Evolutionary conservation across 2,797 vertebrate species (phyloP), one percentile per base, ranked within the genome.

Genomic region (Jordanella pulchra): DNA sequence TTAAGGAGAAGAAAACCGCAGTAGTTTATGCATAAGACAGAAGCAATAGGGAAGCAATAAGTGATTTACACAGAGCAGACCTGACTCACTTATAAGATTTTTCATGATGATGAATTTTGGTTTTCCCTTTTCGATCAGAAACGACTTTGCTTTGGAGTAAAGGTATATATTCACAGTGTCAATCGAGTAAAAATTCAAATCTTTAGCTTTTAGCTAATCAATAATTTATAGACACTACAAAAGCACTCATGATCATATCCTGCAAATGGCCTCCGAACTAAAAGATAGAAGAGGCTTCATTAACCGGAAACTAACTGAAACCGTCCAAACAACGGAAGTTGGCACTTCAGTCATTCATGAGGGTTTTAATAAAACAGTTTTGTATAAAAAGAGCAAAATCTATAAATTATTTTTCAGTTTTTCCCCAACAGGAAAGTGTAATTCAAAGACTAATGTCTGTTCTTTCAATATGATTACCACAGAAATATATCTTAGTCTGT

Each of bases 221-320:
- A 63, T 63, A 42, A 63, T 65, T 47, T 50, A 48, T 66, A 6
- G 18, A n/a, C 21, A 30, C 45, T 14, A 65, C 27, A 30, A 53
- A n/a, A 1, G 17, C 32, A 28, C 27, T 48, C 39, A 27, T 55
- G 30, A 15, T 67, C n/a, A 27, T 2, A 21, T 55, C 35, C 15
- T 42, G 14, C 25, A 28, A 44, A 55, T 54, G 51, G 30, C 23
- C 35, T 14, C 51, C 73, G n/a, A 72, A 30, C 2, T 10, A 23
- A 30, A 50, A 14, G n/a, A 72, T 1, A 70, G 48, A 21, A 18
- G 4, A 56, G 44, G n/a, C 53, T 69, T 71, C 47, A 70, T 54
- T n/a, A 72, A 86, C 74, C 75, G 81, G 86, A 88, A 86, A 81
- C 67, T 70, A 67, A 72, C 1, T 69, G 50, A 76, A 80, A 66